These are phyloP conservation scores for Thaumatotibia leucotreta DNA, from an alignment of 1,140 invertebrate species.

Conservation along the genomic window DNA sequence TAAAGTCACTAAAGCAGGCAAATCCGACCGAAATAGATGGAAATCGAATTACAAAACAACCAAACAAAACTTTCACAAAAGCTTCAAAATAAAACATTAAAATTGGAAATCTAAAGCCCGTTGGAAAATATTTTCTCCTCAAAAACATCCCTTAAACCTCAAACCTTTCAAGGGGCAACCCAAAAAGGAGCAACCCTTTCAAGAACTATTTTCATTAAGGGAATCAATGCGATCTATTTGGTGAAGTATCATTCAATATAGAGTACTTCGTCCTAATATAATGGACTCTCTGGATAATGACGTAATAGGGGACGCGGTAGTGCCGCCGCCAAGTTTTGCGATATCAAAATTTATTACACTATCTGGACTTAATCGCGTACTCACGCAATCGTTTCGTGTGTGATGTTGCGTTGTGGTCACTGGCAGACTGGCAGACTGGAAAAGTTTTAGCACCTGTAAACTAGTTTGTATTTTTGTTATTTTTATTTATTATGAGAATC, in stretches of 20 bases:
- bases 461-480: too few relatives aligned
- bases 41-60: background rate
- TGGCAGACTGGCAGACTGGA: too few relatives aligned
- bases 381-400: too few relatives aligned
- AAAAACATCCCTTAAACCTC: background rate
- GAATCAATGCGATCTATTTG: conserved; percentile 24
- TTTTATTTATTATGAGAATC: too few relatives aligned
- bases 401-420: too few relatives aligned
- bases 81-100: background rate
- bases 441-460: too few relatives aligned
- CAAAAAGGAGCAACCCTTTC: conserved; percentile 14
- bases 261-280: conserved; percentile 29
- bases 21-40: background rate
- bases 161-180: background rate
- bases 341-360: background rate
- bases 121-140: conserved; percentile 6
- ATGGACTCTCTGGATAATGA: conserved; percentile 16
- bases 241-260: conserved; percentile 35
- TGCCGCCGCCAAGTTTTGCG: background rate
- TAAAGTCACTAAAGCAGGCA: background rate
- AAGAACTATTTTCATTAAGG: conserved; percentile 33
- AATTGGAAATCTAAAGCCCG: background rate
- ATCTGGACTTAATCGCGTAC: too few relatives aligned
- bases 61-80: background rate
- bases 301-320: background rate